phyloP scores from a whole-genome alignment of 2,888 invertebrate genomes.

The Euphydryas editha region DNA sequence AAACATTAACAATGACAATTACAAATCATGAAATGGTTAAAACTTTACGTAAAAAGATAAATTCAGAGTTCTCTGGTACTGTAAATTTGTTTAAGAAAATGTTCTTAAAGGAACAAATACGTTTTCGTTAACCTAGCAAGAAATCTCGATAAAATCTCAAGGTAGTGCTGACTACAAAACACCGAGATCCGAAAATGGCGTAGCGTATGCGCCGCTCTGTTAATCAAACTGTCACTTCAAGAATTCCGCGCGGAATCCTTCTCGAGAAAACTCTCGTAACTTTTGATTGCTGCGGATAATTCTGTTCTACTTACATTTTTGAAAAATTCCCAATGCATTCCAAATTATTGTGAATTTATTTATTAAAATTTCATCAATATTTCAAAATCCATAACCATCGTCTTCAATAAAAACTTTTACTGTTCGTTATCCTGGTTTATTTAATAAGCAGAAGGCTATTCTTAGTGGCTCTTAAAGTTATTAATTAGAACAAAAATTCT shows the following conservation, averaged over 20 bases:
- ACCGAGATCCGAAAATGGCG: constrained; percentile 71
- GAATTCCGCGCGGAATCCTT: constrained; percentile 81
- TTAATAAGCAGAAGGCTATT: constrained; percentile 68
- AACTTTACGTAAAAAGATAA: background rate
- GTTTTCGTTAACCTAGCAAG: constrained; percentile 39
- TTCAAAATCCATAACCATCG: constrained; percentile 3
- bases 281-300: constrained; percentile 79
- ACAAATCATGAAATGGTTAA: background rate
- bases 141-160: constrained; percentile 58
- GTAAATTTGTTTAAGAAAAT: constrained; percentile 34
- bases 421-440: constrained; percentile 69
- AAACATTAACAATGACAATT: background rate
- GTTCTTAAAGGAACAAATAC: constrained; percentile 39
- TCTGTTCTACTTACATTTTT: constrained; percentile 73
- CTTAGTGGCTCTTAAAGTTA: constrained; percentile 69
- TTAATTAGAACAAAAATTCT: constrained; percentile 82
- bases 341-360: constrained; percentile 44
- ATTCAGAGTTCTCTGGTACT: constrained; percentile 15
- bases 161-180: constrained; percentile 66
- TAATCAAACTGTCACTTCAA: constrained; percentile 84
- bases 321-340: constrained; percentile 75
- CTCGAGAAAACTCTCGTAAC: constrained; percentile 78
- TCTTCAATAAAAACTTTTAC: constrained; percentile 54
- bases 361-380: constrained; percentile 3
- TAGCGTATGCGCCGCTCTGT: constrained; percentile 80